Base-by-base conservation (phyloP, 2,113 vertebrate species). In the Tauraco erythrolophus region DNA sequence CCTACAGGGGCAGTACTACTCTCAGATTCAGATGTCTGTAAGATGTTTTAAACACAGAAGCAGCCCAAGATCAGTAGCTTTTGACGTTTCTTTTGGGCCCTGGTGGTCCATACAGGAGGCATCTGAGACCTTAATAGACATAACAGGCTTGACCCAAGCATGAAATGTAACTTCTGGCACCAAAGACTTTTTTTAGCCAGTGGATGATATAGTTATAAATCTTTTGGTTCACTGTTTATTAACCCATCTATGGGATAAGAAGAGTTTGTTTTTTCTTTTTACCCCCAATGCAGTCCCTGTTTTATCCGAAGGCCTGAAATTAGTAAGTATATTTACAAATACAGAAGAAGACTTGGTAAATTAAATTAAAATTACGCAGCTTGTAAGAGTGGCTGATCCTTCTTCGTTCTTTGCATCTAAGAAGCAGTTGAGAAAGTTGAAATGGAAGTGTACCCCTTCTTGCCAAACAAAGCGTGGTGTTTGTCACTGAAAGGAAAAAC, bases 161-260 rank as follows among this genome's bases (percentile, higher is more conserved):
- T 74, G 64, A 92, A 71, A 90, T 90, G 45, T 79, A 90, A 69
- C 50, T 92, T 71, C 66, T 92, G 58, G 74, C 35, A 85, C 53
- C 51, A 64, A 93, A 90, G n/a, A 27, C 69, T 91, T 94, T 95
- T 91, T 95, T 94, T n/a, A 95, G 68, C 31, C 41, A 18, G 45
- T 84, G 62, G 57, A 82, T 95, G 56, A 41, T 62, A 62, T n/a
- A 60, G 85, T 68, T 90, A 64, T 46, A 83, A 85, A 85, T 19
- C 7, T 56, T 89, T n/a, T 76, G 28, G 18, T 50, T 81, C 35
- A 14, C 39, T 64, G 25, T 16, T 69, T 39, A 21, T 69, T 62
- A 64, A 46, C 15, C 24, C 8, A 35, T 46, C 21, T 66, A 19
- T 10, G 17, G 17, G 5, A 72, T 62, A 57, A 79, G 11, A 56